Percentiles rank a stretch among this genome's conserved stretches.
phyloP scores from a whole-genome alignment of 2,797 vertebrate genomes.

The Gallinago nigripennis region DNA sequence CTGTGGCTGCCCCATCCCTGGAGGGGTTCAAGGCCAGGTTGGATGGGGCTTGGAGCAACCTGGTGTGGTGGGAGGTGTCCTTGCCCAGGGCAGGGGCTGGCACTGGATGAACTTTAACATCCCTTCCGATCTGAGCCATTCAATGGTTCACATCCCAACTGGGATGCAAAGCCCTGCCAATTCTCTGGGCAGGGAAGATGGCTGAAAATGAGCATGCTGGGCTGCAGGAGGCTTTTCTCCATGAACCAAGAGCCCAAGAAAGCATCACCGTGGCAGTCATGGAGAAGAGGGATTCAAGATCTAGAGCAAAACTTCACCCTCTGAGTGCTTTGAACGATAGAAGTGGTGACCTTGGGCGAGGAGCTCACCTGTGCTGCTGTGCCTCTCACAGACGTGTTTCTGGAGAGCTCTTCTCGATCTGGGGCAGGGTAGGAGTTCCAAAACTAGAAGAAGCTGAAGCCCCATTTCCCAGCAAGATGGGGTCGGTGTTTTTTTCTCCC shows the following conservation, averaged over 20 bases:
- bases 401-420: background rate
- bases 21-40: no score
- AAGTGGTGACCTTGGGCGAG: background rate
- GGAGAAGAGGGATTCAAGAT: background rate
- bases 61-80: no score
- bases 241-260: background rate
- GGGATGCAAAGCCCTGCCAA: background rate
- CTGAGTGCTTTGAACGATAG: accelerated
- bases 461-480: background rate
- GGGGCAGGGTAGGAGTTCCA: background rate
- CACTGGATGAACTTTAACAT: no score
- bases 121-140: no score
- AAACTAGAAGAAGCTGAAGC: background rate
- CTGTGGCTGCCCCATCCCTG: no score
- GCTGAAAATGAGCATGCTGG: background rate
- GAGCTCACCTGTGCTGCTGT: background rate
- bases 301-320: background rate
- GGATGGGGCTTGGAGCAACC: no score
- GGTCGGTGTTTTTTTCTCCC: background rate
- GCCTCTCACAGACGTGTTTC: accelerated
- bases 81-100: no score
- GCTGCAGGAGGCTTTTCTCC: background rate
- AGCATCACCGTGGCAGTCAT: background rate
- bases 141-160: no score
- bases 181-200: background rate